Evolutionary conservation across 2,113 vertebrate genomes (phyloP).

Genomic region (Rhipidura dahli): DNA sequence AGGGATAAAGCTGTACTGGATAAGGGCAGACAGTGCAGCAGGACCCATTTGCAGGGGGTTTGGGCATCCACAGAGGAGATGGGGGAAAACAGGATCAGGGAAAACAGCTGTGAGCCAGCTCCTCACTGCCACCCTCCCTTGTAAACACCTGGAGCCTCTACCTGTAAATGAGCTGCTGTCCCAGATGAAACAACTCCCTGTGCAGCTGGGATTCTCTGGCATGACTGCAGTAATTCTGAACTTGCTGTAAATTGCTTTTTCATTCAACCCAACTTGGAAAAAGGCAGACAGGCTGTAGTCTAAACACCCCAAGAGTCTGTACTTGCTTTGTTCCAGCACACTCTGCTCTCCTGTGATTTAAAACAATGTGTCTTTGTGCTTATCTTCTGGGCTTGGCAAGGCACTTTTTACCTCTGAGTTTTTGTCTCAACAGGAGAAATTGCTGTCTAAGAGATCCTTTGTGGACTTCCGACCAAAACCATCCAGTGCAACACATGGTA

Average conservation of each 20-base stretch:
- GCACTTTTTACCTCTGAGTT: slow-evolving; percentile 41
- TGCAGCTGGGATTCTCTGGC: slow-evolving; percentile 32
- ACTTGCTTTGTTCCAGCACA: slow-evolving; percentile 54
- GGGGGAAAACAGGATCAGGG: neutral
- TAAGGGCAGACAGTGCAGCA: neutral
- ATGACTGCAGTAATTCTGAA: slow-evolving; percentile 2
- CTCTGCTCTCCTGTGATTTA: slow-evolving; percentile 2
- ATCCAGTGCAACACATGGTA: slow-evolving; percentile 33
- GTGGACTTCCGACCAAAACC: slow-evolving; percentile 53
- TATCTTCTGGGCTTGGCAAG: slow-evolving; percentile 57
- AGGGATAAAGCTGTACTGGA: neutral
- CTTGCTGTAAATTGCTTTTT: slow-evolving; percentile 23
- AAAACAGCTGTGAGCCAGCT: neutral
- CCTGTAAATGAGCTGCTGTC: slow-evolving; percentile 22
- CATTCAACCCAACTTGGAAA: slow-evolving; percentile 24
- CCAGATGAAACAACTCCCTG: neutral
- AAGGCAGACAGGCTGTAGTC: slow-evolving; percentile 45
- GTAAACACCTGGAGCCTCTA: slow-evolving; percentile 5
- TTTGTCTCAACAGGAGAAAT: slow-evolving; percentile 57
- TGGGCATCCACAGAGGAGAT: neutral
- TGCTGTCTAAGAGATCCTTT: slow-evolving; percentile 29
- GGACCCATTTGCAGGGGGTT: neutral
- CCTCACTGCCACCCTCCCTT: neutral
- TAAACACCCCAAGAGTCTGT: slow-evolving; percentile 48
- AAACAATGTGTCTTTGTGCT: slow-evolving; percentile 64